phyloP scores from a whole-genome alignment of 2,797 vertebrate genomes.

The Taenioides sp. region DNA sequence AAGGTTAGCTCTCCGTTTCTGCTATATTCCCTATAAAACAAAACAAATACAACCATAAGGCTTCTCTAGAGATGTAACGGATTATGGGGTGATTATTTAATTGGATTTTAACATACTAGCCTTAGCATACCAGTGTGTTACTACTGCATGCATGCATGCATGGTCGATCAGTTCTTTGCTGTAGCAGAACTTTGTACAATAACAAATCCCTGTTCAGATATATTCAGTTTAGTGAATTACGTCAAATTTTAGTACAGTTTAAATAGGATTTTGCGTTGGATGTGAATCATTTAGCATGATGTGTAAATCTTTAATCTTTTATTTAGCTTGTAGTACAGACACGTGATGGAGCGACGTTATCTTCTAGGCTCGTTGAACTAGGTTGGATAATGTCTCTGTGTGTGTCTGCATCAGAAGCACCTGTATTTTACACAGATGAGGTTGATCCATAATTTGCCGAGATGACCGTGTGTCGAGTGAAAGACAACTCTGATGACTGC shows the following conservation, averaged over 20 bases:
- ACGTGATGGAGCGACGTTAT: background rate
- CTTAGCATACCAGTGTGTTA: conserved; percentile 45
- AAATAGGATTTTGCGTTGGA: background rate
- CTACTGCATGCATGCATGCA: background rate
- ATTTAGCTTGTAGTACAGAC: background rate
- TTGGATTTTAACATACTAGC: conserved; percentile 27
- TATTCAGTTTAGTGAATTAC: background rate
- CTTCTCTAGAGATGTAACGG: background rate
- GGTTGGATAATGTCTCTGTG: background rate
- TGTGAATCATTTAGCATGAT: background rate
- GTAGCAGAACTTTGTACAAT: conserved; percentile 2
- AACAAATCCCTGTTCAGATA: background rate
- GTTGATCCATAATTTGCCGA: background rate
- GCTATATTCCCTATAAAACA: background rate
- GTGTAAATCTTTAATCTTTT: background rate
- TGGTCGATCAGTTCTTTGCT: background rate
- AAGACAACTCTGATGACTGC: conserved; percentile 54
- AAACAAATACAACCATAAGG: background rate
- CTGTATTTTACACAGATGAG: background rate
- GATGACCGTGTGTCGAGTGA: conserved; percentile 12
- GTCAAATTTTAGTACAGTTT: background rate
- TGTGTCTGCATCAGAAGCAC: background rate
- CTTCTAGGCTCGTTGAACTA: background rate
- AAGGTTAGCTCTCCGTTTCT: conserved; percentile 61
- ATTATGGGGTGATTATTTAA: background rate